Conservation (phyloP, 1,140 invertebrate species). For the honey bee (Apis mellifera) region Amel_HAv3.1 CM009942.2:9618001-9618500, state of each 20-base stretch:
- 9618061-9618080: background rate
- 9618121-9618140: background rate
- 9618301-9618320: background rate
- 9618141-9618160: background rate
- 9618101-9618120: background rate
- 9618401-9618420: background rate
- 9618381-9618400: background rate
- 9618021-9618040: conserved; percentile 23
- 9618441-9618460: background rate
- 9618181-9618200: background rate
- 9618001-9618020: conserved; percentile 6
- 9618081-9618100: background rate
- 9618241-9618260: background rate
- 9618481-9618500: background rate
- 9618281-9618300: background rate
- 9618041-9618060: background rate
- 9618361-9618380: conserved; percentile 36
- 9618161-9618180: background rate
- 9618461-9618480: background rate
- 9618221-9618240: background rate
- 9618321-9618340: conserved; percentile 3
- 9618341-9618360: conserved; percentile 3
- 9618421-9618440: background rate
- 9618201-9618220: background rate
- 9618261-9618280: background rate